Evolutionary conservation across 2,888 invertebrate genomes (phyloP), one percentile per base, ranked within the genome.

Genomic region (Latrodectus hesperus): DNA sequence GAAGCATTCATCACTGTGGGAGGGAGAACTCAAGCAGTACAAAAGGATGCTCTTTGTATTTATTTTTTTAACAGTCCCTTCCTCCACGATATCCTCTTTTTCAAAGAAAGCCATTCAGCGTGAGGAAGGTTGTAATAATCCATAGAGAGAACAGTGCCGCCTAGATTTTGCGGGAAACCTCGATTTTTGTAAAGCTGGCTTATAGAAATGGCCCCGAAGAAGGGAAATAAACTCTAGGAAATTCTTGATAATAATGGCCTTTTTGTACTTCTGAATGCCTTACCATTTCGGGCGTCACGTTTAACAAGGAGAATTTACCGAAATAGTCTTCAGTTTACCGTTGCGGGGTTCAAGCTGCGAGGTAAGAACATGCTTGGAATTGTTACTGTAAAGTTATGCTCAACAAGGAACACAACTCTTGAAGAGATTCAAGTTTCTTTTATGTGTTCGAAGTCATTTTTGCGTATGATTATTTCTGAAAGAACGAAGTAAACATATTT

Each of bases 91-190:
- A 49, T 38, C 52, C 76, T n/a, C 65, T n/a, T 22, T 49, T 60
- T 60, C 70, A 79, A 79, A 53, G 71, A 55, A 52, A 38, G 16
- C 64, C 60, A 60, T 65, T 52, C 64, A 80, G 71, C 60, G 14
- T 49, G 49, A 73, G 80, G 72, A 73, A 80, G 64, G 64, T 60
- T 60, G 72, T 71, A 72, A 71, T 64, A 72, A 80, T 72, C 80
- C 72, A n/a, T 26, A 17, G 22, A 17, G 22, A n/a, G 60, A 60
- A 60, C 60, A n/a, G 60, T 60, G 10, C 60, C 60, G 60, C 10
- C 11, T 16, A 64, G 72, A 38, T 22, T 72, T 71, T 60, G 64
- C 49, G 76, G 76, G 64, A 79, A 72, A 80, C 60, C 60, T 22
- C 16, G 64, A 22, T 49, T 72, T 71, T 71, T 80, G 72, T 70